phyloP scores from a whole-genome alignment of 1,140 invertebrate species.

The Leptinotarsa texana region DNA sequence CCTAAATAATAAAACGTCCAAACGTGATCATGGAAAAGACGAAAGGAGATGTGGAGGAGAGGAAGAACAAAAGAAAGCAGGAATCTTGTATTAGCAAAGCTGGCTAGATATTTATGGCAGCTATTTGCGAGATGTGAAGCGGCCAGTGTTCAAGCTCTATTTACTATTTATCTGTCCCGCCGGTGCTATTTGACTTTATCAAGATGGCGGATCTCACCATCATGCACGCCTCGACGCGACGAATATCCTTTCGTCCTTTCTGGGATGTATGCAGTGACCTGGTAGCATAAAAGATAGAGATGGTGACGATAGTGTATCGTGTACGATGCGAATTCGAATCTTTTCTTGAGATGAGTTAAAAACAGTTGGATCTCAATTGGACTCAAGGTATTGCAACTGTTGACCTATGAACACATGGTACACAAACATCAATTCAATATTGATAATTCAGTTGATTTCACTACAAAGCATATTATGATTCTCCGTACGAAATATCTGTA shows the following conservation, averaged over 20 bases:
- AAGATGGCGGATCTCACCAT: conserved; percentile 46
- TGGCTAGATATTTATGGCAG: conserved; percentile 48
- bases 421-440: no score
- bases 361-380: no score
- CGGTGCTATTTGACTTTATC: conserved; percentile 50
- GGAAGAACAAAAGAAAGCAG: conserved; percentile 17
- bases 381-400: no score
- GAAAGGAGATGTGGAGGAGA: not conserved
- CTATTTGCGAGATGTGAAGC: conserved; percentile 51
- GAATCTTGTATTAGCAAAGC: conserved; percentile 29
- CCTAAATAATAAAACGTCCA: conserved; percentile 27
- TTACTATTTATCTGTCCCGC: conserved; percentile 53
- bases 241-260: not conserved
- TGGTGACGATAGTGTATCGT: not conserved
- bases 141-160: conserved; percentile 49
- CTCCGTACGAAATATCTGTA: no score
- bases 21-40: conserved; percentile 20
- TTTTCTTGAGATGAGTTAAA: no score
- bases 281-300: not conserved
- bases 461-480: no score
- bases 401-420: no score
- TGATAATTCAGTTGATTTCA: no score
- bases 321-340: no score
- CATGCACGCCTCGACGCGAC: conserved; percentile 2
- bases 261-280: conserved; percentile 6